Evolutionary conservation across 2,888 invertebrate genomes (phyloP).

Genomic region (Zeuzera pyrina): DNA sequence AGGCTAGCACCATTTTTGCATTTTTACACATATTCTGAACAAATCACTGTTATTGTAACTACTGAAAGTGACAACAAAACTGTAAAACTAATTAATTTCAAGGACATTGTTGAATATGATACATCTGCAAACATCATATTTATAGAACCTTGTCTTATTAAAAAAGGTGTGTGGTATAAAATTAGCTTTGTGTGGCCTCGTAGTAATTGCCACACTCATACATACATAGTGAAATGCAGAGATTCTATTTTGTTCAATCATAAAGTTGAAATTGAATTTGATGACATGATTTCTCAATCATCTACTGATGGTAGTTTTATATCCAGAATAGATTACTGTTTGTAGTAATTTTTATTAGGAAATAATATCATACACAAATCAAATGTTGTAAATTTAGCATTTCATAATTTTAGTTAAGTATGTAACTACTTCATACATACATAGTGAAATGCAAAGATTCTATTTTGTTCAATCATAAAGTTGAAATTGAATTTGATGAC

Average conservation of each 20-base stretch:
- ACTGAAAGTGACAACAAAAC: conserved; percentile 47
- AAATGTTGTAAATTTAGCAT: too few species aligned
- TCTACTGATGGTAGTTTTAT: conserved; percentile 53
- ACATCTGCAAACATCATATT: conserved; percentile 53
- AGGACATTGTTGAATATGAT: conserved; percentile 54
- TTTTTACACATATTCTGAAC: conserved; percentile 48
- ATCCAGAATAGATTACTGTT: conserved; percentile 55
- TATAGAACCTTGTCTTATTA: conserved; percentile 50
- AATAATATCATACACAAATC: too few species aligned
- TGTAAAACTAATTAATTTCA: conserved; percentile 44
- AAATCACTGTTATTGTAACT: conserved; percentile 44
- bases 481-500: conserved; percentile 60
- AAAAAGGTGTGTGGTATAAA: conserved; percentile 58
- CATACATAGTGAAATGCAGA: conserved; percentile 18
- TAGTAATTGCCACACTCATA: conserved; percentile 32
- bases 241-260: conserved; percentile 40
- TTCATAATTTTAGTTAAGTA: too few species aligned
- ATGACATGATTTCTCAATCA: conserved; percentile 39
- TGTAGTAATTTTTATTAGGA: too few species aligned
- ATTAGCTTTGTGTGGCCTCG: conserved; percentile 54
- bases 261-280: conserved; percentile 54
- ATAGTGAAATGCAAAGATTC: conserved; percentile 27
- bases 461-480: conserved; percentile 38
- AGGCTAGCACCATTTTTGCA: conserved; percentile 51
- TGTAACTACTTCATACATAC: conserved; percentile 19